These are phyloP conservation scores for Adelges cooleyi DNA, from an alignment of 1,140 invertebrate genomes.

Conservation along the genomic window DNA sequence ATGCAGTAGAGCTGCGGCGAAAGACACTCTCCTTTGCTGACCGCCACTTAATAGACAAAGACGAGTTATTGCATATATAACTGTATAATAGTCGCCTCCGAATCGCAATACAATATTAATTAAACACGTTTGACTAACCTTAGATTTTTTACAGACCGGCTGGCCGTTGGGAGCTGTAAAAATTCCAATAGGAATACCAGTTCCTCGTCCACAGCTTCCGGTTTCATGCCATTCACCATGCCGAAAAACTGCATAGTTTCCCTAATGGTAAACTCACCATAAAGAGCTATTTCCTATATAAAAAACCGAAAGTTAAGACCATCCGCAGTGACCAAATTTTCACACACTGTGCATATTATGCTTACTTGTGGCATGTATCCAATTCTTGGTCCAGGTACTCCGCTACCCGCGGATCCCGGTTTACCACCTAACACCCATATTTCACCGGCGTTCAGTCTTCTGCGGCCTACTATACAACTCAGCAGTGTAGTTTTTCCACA, in stretches of 20 bases:
- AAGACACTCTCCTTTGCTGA: slow-evolving; percentile 74
- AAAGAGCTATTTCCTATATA: slow-evolving; percentile 80
- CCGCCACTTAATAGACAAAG: slow-evolving; percentile 58
- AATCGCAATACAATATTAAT: too few species aligned
- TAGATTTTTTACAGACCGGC: slow-evolving; percentile 74
- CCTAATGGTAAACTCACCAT: slow-evolving; percentile 85
- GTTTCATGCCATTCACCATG: slow-evolving; percentile 85
- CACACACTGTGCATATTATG: neutral
- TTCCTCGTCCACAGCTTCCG: slow-evolving; percentile 62
- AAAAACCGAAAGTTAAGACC: too few species aligned
- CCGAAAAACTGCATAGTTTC: slow-evolving; percentile 96
- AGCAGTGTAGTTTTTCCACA: slow-evolving; percentile 74
- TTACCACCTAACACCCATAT: slow-evolving; percentile 71
- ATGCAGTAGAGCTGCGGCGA: slow-evolving; percentile 77
- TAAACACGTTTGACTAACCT: slow-evolving; percentile 44
- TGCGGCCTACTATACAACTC: slow-evolving; percentile 69
- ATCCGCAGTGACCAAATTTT: too few species aligned
- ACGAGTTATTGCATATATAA: neutral
- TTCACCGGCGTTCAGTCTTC: slow-evolving; percentile 61
- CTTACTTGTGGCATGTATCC: slow-evolving; percentile 72
- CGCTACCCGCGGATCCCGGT: slow-evolving; percentile 67
- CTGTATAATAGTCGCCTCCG: too few species aligned
- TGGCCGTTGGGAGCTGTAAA: slow-evolving; percentile 72
- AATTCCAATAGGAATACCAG: slow-evolving; percentile 81
- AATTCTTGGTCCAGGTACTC: slow-evolving; percentile 64